These are phyloP conservation scores for Triplophysa dalaica DNA, from an alignment of 2,113 vertebrate genomes.

Conservation along the genomic window DNA sequence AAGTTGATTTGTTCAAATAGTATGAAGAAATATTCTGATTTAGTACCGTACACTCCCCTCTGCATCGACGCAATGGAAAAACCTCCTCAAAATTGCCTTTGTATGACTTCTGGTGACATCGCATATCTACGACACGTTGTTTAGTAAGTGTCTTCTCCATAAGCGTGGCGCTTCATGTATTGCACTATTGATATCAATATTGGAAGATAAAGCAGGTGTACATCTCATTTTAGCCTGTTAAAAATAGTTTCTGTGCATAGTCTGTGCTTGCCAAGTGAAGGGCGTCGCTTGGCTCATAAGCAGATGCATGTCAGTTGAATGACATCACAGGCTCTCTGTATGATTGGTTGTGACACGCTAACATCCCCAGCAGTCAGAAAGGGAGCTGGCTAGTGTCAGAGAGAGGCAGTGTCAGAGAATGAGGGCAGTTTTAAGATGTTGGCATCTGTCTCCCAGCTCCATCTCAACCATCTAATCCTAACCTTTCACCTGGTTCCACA, in stretches of 20 bases:
- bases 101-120: background rate
- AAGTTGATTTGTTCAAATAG: too few relatives aligned
- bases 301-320: slow-evolving; percentile 29
- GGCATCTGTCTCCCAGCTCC: slow-evolving; percentile 14
- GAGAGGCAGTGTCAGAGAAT: background rate
- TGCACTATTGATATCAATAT: background rate
- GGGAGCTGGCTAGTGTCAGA: slow-evolving; percentile 3
- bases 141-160: slow-evolving; percentile 11
- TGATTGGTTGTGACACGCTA: slow-evolving; percentile 47
- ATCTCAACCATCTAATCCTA: slow-evolving; percentile 3
- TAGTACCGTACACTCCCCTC: background rate
- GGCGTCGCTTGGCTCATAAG: slow-evolving; percentile 6
- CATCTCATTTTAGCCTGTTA: slow-evolving; percentile 25
- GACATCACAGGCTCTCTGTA: slow-evolving; percentile 19
- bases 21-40: background rate
- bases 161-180: background rate
- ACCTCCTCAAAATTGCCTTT: background rate
- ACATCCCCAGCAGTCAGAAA: slow-evolving; percentile 30
- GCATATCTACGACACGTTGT: background rate
- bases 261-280: slow-evolving; percentile 10
- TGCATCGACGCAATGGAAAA: background rate
- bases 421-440: background rate
- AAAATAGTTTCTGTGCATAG: slow-evolving; percentile 22
- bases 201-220: slow-evolving; percentile 22
- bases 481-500: slow-evolving; percentile 4